Evolutionary conservation across 1,140 invertebrate genomes (phyloP).

Genomic region (Portunus trituberculatus): DNA sequence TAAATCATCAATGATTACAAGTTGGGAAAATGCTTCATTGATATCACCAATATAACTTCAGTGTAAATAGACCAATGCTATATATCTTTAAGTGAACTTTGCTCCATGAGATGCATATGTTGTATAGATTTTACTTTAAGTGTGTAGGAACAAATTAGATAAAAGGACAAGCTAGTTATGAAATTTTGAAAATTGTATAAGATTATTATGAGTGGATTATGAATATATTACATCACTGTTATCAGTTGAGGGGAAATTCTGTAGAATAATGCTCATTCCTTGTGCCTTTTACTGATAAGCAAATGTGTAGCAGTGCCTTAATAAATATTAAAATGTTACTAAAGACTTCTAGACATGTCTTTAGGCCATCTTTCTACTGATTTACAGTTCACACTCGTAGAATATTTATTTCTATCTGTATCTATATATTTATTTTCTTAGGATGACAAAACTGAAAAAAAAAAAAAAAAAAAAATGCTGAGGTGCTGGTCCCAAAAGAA

Average conservation of each 20-base stretch:
- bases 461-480: too few species aligned
- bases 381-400: too few species aligned
- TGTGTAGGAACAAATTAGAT: not conserved
- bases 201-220: not conserved
- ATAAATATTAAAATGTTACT: not conserved
- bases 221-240: not conserved
- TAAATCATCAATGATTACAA: not conserved
- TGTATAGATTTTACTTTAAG: not conserved
- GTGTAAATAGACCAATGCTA: not conserved
- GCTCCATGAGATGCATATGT: not conserved
- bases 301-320: constrained; percentile 21
- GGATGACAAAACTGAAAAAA: too few species aligned
- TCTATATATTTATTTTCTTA: too few species aligned
- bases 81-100: not conserved
- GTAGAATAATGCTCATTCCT: not conserved
- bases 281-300: not conserved
- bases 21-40: not conserved
- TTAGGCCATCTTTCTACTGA: too few species aligned
- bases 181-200: not conserved
- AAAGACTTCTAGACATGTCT: not conserved
- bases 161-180: not conserved
- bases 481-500: too few species aligned
- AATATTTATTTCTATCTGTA: too few species aligned
- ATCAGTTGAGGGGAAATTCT: not conserved
- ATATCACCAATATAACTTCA: not conserved